Base-by-base conservation (phyloP, 1,140 invertebrate genomes). In the Drosophila santomea region DNA sequence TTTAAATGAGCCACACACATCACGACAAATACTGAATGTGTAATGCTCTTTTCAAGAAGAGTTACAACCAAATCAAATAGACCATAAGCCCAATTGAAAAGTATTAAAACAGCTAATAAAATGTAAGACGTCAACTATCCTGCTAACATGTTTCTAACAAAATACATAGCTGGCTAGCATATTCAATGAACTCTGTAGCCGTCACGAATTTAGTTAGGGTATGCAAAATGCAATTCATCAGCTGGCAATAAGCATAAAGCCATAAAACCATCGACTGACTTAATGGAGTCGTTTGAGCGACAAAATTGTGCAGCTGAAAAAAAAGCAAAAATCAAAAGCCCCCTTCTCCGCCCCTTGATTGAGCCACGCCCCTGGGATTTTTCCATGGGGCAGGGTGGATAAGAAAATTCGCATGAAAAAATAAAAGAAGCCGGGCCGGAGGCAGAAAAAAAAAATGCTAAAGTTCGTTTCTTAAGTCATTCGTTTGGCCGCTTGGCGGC, bases 391-490 rank as follows among this genome's bases (percentile, higher is more conserved):
- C 47, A 45, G 36, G 32, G 45, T 61, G 45, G 20, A 25, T 23
- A 45, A 45, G 25, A 48, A 35, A 55, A 63, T 23, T 23, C 10
- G 28, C 38, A 54, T 10, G 32, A 32, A 32, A 32, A 39, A 23
- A 7, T 15, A 23, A 63, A 58, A 59, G 4, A 25, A 58, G 48
- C 25, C 58, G 20, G 38, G n/a, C 20, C 17, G 32, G 0, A 17
- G 20, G 51, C 23, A 23, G 35, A 44, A 84, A 77, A 54, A 54
- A 66, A 67, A 54, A 66, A 67, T 82, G 69, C 50, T 76, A 68
- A 86, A 82, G 83, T 86, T 86, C 72, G 83, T 86, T 82, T 88
- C 83, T 36, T 77, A 86, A 79, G 79, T 88, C 83, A 74, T 88
- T 86, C 60, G 79, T 79, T 88, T 79, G 66, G 54, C 56, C 60